phyloP scores from a whole-genome alignment of 1,140 invertebrate genomes.

The Drosophila kohkoa region DNA sequence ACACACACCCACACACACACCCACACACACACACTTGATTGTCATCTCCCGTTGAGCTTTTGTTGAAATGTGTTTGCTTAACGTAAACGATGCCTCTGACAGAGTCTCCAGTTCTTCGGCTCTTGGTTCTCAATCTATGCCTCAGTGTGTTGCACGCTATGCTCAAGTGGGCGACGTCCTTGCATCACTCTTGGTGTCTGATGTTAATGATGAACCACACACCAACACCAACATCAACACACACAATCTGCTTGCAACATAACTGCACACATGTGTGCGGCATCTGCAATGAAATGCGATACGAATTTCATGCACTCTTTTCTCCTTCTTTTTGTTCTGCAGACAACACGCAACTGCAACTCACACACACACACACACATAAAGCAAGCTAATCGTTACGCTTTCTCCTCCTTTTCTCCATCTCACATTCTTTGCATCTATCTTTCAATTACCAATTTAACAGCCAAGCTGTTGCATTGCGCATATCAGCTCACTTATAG shows the following conservation, averaged over 20 bases:
- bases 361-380: too few species aligned
- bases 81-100: constrained; percentile 49
- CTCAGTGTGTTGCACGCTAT: neutral
- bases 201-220: constrained; percentile 68
- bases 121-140: neutral
- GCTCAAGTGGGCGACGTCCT: constrained; percentile 18
- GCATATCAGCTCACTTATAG: neutral
- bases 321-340: too few species aligned
- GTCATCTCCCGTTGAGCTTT: constrained; percentile 44
- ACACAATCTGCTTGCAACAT: neutral
- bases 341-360: too few species aligned
- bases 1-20: constrained; percentile 26
- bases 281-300: constrained; percentile 57
- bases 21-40: constrained; percentile 32
- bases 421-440: neutral
- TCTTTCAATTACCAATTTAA: neutral
- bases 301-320: constrained; percentile 17
- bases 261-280: constrained; percentile 22
- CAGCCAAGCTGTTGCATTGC: constrained; percentile 2
- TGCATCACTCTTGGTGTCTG: constrained; percentile 55
- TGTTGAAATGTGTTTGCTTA: constrained; percentile 68
- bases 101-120: too few species aligned
- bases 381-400: too few species aligned
- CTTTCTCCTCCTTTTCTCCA: neutral
- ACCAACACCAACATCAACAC: constrained; percentile 10